Base-by-base conservation (phyloP, 2,113 vertebrate genomes). In the Tachysurus fulvidraco region DNA sequence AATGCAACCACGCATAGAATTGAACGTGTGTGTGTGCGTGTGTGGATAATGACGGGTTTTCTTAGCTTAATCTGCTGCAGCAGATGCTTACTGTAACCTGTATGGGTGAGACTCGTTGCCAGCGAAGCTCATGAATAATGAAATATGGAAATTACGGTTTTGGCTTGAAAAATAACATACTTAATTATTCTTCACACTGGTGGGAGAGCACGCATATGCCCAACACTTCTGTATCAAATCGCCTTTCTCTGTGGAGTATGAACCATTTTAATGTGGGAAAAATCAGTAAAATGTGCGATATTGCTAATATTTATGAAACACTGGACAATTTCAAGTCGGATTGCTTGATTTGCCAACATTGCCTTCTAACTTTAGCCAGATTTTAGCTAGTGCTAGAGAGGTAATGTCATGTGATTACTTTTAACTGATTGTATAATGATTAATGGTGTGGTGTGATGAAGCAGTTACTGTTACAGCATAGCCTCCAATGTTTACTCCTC, bases 11-110 rank as follows among this genome's bases (percentile, higher is more conserved):
- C 46, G 64, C 89, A 88, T 90, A 87, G 84, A 91, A 88, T 90
- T 89, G 80, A 85, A 74, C 44, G 74, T 85, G 88, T 71, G 64
- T 86, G 65, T 83, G 86, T 82, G 62, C 84, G 67, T 80, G 84
- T 80, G 86, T 84, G 83, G 83, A 90, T 91, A 92, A 90, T 90
- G 89, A 90, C 80, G 74, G 91, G 88, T 90, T 92, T 89, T 62
- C 84, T 88, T 88, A 85, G 88, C 88, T 90, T 92, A 92, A 92
- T 92, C 92, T 92, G 83, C 87, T 81, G 74, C 54, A 83, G 89
- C 92, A 91, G 89, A 90, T 88, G 90, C 87, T 86, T 91, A 91
- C 89, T 89, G 88, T 92, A 91, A 90, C 89, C 89, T 92, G 89
- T 82, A 89, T 85, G 54, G 74, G 88, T 59, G 84, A 92, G 92